Evolutionary conservation across 1,140 invertebrate genomes (phyloP), one percentile per base, ranked within the genome.

Genomic region (Cydia pomonella): DNA sequence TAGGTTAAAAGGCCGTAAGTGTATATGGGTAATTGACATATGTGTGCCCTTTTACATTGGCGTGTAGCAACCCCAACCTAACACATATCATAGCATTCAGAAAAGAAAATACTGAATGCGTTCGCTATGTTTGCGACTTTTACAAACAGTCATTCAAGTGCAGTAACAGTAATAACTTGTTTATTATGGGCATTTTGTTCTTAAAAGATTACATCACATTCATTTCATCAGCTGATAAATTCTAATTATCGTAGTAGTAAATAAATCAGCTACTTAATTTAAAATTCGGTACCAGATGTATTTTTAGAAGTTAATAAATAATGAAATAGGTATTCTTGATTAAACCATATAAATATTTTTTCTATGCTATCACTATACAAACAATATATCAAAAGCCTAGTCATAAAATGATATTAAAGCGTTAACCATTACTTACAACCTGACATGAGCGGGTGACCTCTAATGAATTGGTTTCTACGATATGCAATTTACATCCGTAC

Each of bases 401-500:
- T n/a, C n/a, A n/a, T n/a, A n/a, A n/a, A n/a, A n/a, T n/a, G n/a
- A n/a, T n/a, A 59, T n/a, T 18, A 16, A 21, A 16, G 50, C n/a
- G n/a, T 7, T 23, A 23, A 59, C 9, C 9, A 59, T 10, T 59
- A 18, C 53, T 9, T 59, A 59, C 10, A 59, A 3, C 21, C 9
- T 23, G 21, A 59, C 12, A 23, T n/a, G 1, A 59, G 21, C 21
- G 9, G 23, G 0, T 3, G 2, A 59, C 53, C 53, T 59, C 21
- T 59, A 23, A 59, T 59, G 53, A 59, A 59, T 59, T 23, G 21
- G 53, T 23, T 69, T 18, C 64, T 69, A 41, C 41, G 64, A 69
- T 38, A 41, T 33, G 64, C 29, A 69, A 69, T 33, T 69, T 69
- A 16, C 29, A 69, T 69, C 25, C 25, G 27, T n/a, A 69, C 64